Conservation (phyloP, 1,140 invertebrate species). For the Drosophila subpulchrella region DNA sequence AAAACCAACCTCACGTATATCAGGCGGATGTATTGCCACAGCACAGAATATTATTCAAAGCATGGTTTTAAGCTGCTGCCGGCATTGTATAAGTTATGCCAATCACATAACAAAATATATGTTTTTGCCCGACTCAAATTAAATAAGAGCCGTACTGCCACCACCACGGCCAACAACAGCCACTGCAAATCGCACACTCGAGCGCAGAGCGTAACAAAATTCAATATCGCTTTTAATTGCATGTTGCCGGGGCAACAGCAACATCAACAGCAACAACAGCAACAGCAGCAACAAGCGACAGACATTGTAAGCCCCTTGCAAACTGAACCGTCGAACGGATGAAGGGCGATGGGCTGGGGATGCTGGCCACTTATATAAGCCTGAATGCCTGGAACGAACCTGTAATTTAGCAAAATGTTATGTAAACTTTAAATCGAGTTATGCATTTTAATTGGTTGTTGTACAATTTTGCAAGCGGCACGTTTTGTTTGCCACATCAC, state of each 20-base stretch:
- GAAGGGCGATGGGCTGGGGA: conserved; percentile 7
- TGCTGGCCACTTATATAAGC: conserved; percentile 76
- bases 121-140: conserved; percentile 74
- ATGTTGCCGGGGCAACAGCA: conserved; percentile 75
- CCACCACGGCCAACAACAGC: conserved; percentile 47
- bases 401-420: conserved; percentile 82
- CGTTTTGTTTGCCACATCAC: conserved; percentile 80
- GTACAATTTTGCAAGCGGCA: conserved; percentile 80
- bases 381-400: conserved; percentile 61
- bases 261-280: conserved; percentile 44
- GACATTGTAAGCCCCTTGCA: conserved; percentile 79
- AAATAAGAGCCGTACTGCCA: conserved; percentile 68
- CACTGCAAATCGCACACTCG: conserved; percentile 68
- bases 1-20: conserved; percentile 12
- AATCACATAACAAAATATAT: conserved; percentile 77
- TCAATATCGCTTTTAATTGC: conserved; percentile 82
- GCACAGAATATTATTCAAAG: conserved; percentile 18
- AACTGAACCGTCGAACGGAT: conserved; percentile 63
- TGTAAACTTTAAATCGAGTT: conserved; percentile 82
- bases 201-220: conserved; percentile 80
- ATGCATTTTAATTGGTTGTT: conserved; percentile 82
- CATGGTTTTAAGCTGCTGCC: conserved; percentile 21
- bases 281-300: conserved; percentile 58
- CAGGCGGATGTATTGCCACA: background rate
- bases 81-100: conserved; percentile 73